Evolutionary conservation across 2,113 vertebrate genomes (phyloP).

Genomic region (Syngnathoides biaculeatus): DNA sequence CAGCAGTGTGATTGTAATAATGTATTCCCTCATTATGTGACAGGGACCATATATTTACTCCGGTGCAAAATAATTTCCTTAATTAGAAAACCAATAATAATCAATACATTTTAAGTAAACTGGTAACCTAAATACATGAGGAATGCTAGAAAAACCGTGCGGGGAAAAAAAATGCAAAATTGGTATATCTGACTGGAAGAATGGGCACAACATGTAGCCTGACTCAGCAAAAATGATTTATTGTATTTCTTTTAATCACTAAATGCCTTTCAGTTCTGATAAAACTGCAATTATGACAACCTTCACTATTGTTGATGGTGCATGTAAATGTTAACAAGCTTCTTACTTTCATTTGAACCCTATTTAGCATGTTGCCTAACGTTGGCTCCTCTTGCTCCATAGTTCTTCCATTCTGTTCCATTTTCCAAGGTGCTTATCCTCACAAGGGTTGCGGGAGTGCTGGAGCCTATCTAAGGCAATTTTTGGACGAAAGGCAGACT

Average conservation of each 20-base stretch:
- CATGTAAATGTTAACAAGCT: not conserved
- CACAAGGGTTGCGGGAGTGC: too few relatives aligned
- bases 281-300: not conserved
- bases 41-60: not conserved
- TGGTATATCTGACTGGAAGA: not conserved
- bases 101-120: not conserved
- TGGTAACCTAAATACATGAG: not conserved
- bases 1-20: not conserved
- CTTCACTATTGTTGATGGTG: not conserved
- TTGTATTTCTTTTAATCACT: not conserved
- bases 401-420: too few relatives aligned
- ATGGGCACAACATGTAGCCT: not conserved
- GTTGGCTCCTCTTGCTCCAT: not conserved
- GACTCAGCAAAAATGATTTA: not conserved
- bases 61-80: not conserved
- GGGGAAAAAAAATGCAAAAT: not conserved
- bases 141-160: not conserved
- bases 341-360: not conserved
- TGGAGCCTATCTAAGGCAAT: too few relatives aligned
- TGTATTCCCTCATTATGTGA: not conserved
- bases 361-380: not conserved
- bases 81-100: too few relatives aligned
- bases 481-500: too few relatives aligned
- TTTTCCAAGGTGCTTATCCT: too few relatives aligned
- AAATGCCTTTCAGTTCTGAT: not conserved